Evolutionary conservation across 1,140 invertebrate species (phyloP).

Genomic region (Drosophila watanabei): DNA sequence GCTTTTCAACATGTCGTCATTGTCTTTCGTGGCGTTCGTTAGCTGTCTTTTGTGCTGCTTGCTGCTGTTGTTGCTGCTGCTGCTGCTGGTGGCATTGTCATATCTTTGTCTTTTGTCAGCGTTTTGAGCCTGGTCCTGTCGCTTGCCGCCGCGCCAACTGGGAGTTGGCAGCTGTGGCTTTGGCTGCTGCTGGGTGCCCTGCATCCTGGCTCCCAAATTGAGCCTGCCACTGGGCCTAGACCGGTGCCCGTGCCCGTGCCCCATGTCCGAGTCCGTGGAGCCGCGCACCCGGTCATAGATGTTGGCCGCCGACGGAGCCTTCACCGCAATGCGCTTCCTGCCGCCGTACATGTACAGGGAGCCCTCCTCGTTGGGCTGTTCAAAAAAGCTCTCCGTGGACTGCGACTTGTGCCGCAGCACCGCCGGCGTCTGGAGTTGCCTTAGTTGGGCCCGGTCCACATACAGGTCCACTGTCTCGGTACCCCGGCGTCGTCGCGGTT

Average conservation of each 20-base stretch:
- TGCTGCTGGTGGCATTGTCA: constrained; percentile 69
- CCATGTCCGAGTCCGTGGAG: constrained; percentile 55
- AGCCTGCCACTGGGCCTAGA: constrained; percentile 24
- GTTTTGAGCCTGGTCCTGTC: constrained; percentile 62
- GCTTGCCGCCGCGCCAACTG: constrained; percentile 68
- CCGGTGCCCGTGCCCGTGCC: constrained; percentile 36
- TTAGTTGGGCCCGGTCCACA: constrained; percentile 65
- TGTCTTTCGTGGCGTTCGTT: constrained; percentile 75
- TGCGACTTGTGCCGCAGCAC: constrained; percentile 74
- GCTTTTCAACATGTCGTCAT: constrained; percentile 76
- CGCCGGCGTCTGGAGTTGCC: constrained; percentile 61
- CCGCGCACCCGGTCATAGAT: constrained; percentile 77
- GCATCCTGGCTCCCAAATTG: constrained; percentile 23
- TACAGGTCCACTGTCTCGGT: constrained; percentile 60
- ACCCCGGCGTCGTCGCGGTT: constrained; percentile 29
- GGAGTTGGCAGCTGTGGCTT: constrained; percentile 65
- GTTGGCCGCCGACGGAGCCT: constrained; percentile 67
- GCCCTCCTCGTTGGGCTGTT: constrained; percentile 81
- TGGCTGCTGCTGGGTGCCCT: constrained; percentile 40
- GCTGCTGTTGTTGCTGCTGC: constrained; percentile 46
- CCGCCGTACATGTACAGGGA: constrained; percentile 83
- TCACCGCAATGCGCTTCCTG: constrained; percentile 69
- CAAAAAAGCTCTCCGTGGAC: constrained; percentile 81
- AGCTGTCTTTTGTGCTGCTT: constrained; percentile 72
- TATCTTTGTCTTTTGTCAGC: constrained; percentile 77